Conservation (phyloP, 2,888 invertebrate species). For the Dilophus febrilis region DNA sequence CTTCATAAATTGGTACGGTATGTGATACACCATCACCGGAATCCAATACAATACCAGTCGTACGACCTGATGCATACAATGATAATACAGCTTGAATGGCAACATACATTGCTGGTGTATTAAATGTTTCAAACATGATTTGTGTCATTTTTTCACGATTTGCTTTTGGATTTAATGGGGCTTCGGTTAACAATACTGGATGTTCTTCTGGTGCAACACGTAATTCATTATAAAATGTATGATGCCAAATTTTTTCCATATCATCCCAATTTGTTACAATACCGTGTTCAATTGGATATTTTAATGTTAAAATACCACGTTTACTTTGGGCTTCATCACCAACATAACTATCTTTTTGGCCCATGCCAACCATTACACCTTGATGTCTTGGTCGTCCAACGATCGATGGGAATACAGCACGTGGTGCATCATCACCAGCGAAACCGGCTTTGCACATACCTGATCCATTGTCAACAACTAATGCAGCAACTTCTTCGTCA, state of each 20-base stretch:
- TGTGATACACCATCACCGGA: too few species aligned
- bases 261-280: constrained; percentile 95
- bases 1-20: too few species aligned
- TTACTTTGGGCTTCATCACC: too few species aligned
- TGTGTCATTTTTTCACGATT: constrained; percentile 87
- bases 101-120: too few species aligned
- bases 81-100: constrained; percentile 83
- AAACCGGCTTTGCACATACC: constrained; percentile 97
- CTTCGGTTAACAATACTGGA: constrained; percentile 74
- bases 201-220: constrained; percentile 89
- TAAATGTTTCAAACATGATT: too few species aligned
- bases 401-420: too few species aligned
- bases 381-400: constrained; percentile 84
- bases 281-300: constrained; percentile 93
- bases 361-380: constrained; percentile 95
- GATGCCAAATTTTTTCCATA: too few species aligned
- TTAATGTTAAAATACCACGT: too few species aligned
- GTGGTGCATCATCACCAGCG: constrained; percentile 92
- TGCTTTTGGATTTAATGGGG: constrained; percentile 75
- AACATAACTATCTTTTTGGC: constrained; percentile 92
- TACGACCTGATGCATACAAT: constrained; percentile 88
- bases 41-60: constrained; percentile 91
- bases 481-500: constrained; percentile 83
- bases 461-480: too few species aligned
- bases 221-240: too few species aligned